A percentile compares a stretch with the other conserved stretches of the same genome.
Conservation (phyloP, 2,113 vertebrate genomes). For the Leucoraja erinaceus region DNA sequence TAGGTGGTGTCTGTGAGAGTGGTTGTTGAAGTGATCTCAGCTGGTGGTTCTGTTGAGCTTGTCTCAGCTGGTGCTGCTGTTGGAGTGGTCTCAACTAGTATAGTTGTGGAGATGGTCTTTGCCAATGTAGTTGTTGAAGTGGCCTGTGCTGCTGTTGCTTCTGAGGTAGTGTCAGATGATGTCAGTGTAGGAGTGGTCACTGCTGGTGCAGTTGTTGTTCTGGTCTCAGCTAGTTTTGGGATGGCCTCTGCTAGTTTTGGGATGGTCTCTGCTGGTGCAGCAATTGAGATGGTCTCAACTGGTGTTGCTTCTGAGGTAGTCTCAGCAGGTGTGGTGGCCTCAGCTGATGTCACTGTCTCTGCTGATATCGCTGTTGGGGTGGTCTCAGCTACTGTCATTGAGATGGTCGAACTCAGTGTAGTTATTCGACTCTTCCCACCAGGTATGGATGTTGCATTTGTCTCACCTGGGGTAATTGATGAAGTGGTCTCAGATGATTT, state of each 20-base stretch:
- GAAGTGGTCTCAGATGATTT: not conserved
- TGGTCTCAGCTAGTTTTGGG: not conserved
- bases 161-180: not conserved
- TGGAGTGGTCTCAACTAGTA: not conserved
- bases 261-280: no score
- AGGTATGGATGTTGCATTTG: not conserved
- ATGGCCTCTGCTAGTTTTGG: no score
- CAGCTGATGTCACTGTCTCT: no score
- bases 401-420: no score
- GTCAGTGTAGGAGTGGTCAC: not conserved
- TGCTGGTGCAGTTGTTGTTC: not conserved
- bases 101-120: not conserved
- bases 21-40: not conserved
- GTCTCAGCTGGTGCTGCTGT: not conserved
- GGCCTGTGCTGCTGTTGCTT: not conserved
- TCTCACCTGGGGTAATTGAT: no score
- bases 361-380: no score
- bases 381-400: no score
- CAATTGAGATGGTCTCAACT: no score
- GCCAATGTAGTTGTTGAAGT: not conserved
- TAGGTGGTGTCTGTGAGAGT: not conserved
- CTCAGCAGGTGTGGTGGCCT: no score
- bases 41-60: not conserved
- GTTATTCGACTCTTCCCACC: not conserved
- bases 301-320: no score